Base-by-base conservation (phyloP, 2,888 invertebrate species). In the Pseudanteris insignis region DNA sequence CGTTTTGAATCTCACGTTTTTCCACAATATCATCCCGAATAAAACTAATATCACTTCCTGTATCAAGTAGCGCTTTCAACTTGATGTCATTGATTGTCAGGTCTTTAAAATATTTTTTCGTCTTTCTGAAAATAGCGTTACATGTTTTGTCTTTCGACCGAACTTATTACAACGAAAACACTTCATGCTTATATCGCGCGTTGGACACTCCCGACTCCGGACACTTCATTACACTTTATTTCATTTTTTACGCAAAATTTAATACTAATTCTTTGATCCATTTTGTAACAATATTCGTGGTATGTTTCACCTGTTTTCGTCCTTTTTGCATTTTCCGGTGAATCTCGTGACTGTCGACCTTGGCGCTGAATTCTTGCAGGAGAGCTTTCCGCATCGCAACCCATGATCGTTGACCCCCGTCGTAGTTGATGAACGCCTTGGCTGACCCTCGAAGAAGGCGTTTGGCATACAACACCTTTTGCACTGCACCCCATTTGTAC, bases 81-180 rank as follows among this genome's bases (percentile, higher is more conserved):
- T n/a, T n/a, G n/a, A n/a, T 30, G 7, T 38, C 47, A 13, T 43
- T 46, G 28, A 63, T 47, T 7, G 1, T 10, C 6, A 58, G 36
- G 6, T 24, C 8, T 13, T 58, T 53, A 13, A 8, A 26, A 34
- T 34, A 53, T 30, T 53, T 44, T 8, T 26, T 33, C 2, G 32
- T 13, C 7, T 13, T 28, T 4, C 3, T 7, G 10, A 34, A 2
- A 2, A 50, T 28, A 7, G 21, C 8, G 32, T 53, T 43, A 32
- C 15, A 33, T 24, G 13, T 29, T 30, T 41, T 21, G n/a, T 37
- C 32, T 10, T 21, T 28, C 8, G 38, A 9, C 41, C 41, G 15
- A 18, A 43, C 18, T 37, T 9, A n/a, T 66, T 62, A 29, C 65
- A 65, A n/a, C 44, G 61, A 29, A 67, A 67, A 38, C 65, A 66